Percentiles rank a stretch among this genome's conserved stretches.
Evolutionary conservation across 1,140 invertebrate genomes (phyloP).

Genomic region (Drosophila sechellia): DNA sequence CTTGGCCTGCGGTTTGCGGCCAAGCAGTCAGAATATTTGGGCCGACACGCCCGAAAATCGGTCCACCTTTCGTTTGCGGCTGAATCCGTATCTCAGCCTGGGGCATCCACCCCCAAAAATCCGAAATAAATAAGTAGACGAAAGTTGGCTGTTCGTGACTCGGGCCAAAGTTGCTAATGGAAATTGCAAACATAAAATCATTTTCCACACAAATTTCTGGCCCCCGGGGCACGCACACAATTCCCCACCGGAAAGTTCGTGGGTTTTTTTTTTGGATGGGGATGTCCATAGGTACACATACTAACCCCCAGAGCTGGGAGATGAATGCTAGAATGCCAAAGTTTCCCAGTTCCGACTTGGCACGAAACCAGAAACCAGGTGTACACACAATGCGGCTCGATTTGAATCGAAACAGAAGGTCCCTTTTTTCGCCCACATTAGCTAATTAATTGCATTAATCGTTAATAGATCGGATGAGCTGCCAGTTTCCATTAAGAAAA

Average conservation of each 20-base stretch:
- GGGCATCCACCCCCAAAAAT: constrained; percentile 10
- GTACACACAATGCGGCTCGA: constrained; percentile 13
- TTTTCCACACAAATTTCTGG: constrained; percentile 69
- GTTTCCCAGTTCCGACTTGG: constrained; percentile 35
- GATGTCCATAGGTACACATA: background rate
- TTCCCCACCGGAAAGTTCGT: constrained; percentile 13
- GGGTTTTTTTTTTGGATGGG: background rate
- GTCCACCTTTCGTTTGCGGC: constrained; percentile 17
- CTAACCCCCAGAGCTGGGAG: constrained; percentile 25
- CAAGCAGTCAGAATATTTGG: background rate
- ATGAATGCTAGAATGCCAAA: constrained; percentile 26
- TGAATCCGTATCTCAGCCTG: constrained; percentile 7
- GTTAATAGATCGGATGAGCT: constrained; percentile 43
- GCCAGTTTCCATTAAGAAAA: constrained; percentile 48
- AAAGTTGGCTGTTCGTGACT: constrained; percentile 51
- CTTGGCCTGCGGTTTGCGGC: constrained; percentile 22
- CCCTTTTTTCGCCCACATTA: constrained; percentile 36
- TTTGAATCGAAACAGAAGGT: constrained; percentile 18
- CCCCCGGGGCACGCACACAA: constrained; percentile 67
- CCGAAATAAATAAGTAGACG: constrained; percentile 5
- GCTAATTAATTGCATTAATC: constrained; percentile 74
- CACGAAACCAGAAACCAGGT: background rate
- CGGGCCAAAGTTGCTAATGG: constrained; percentile 73
- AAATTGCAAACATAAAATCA: constrained; percentile 78
- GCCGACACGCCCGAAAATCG: constrained; percentile 9